Conservation (phyloP, 2,888 invertebrate species). For the Polia nebulosa region DNA sequence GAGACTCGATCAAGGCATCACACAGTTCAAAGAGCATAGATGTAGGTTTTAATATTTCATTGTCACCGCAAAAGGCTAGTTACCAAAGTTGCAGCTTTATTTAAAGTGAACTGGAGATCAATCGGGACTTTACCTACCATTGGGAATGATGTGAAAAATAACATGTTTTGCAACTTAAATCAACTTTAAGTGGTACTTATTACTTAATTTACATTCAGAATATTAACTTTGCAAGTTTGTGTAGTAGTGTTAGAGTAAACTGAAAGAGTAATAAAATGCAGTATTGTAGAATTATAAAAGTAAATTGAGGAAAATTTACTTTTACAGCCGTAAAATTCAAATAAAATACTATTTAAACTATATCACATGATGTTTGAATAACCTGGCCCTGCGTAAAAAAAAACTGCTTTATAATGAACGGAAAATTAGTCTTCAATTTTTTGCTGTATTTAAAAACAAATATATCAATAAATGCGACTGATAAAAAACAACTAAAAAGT, state of each 20-base stretch:
- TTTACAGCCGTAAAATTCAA: constrained; percentile 11
- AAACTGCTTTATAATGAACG: too few relatives aligned
- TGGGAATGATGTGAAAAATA: not conserved
- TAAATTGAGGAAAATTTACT: constrained; percentile 40
- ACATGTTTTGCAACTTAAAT: not conserved
- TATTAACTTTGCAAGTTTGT: constrained; percentile 19
- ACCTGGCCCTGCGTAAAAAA: not conserved
- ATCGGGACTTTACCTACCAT: constrained; percentile 2
- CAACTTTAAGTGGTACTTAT: too few relatives aligned
- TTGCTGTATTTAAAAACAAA: too few relatives aligned
- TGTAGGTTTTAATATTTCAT: not conserved
- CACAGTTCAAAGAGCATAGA: not conserved
- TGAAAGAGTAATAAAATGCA: constrained; percentile 28
- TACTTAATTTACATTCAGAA: constrained; percentile 13
- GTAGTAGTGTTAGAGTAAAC: constrained; percentile 2
- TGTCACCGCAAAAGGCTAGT: not conserved
- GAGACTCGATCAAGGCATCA: not conserved
- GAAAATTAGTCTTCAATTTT: too few relatives aligned
- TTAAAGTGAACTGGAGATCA: not conserved
- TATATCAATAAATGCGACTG: too few relatives aligned
- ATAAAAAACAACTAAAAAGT: too few relatives aligned
- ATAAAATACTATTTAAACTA: constrained; percentile 21
- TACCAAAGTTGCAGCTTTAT: not conserved
- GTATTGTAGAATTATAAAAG: not conserved
- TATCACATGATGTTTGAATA: constrained; percentile 5